phyloP scores from a whole-genome alignment of 64 coral and sea anemone species.

The Anthopleura sola region DNA sequence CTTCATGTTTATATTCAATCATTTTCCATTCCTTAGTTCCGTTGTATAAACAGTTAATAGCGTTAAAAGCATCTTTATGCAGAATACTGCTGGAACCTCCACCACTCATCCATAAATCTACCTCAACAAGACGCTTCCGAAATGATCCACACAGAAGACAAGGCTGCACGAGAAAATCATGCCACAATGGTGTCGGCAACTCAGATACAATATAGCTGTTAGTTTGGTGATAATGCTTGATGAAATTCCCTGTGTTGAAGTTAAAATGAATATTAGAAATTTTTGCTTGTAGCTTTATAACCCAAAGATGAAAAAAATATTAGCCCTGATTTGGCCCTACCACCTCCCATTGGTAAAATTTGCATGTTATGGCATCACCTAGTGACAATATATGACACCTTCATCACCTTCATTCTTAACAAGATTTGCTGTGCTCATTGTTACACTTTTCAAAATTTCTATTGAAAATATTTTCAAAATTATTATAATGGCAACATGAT shows the following conservation, averaged over 20 bases:
- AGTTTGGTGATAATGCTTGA: conserved; percentile 44
- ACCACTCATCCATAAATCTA: conserved; percentile 92
- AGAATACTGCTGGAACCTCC: conserved; percentile 79
- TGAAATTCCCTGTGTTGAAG: conserved; percentile 48
- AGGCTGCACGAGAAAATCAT: conserved; percentile 71
- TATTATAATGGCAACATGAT: too few species aligned
- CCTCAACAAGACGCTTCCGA: conserved; percentile 66
- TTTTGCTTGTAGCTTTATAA: too few species aligned
- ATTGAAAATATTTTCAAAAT: too few species aligned
- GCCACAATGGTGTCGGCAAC: conserved; percentile 85
- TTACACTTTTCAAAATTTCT: too few species aligned
- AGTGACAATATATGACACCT: too few species aligned
- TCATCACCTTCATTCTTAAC: too few species aligned
- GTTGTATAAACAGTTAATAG: conserved; percentile 93
- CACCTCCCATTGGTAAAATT: too few species aligned
- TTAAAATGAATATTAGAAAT: conserved; percentile 3
- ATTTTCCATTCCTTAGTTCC: conserved; percentile 94
- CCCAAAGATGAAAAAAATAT: too few species aligned
- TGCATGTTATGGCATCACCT: too few species aligned
- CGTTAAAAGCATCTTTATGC: conserved; percentile 95
- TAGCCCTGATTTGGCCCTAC: too few species aligned
- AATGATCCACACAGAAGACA: conserved; percentile 75
- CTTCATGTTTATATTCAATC: conserved; percentile 90
- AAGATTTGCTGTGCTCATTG: too few species aligned
- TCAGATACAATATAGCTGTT: conserved; percentile 91